Conservation (phyloP, 2,113 vertebrate genomes). For the Ceratotherium simum region DNA sequence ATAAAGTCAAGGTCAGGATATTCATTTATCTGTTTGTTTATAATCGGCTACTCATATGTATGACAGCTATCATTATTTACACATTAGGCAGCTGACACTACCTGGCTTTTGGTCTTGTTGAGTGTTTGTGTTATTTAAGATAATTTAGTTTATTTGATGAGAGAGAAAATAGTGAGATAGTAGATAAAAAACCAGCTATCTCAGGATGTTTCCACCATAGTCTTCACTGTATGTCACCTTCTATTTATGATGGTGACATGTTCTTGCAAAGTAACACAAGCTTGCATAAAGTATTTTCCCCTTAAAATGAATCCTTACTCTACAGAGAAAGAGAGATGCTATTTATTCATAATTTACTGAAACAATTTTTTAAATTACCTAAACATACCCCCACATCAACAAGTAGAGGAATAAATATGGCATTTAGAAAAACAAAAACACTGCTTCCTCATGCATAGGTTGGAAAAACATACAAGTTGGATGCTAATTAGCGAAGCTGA, state of each 20-base stretch:
- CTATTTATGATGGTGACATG: not conserved
- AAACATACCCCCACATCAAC: not conserved
- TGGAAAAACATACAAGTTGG: not conserved
- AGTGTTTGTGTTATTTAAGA: not conserved
- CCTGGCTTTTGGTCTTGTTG: not conserved
- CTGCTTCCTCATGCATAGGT: not conserved
- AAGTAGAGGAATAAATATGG: slow-evolving; percentile 30
- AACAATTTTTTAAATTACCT: slow-evolving; percentile 50
- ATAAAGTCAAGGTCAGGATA: not conserved
- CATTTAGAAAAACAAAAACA: slow-evolving; percentile 23
- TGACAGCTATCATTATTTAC: not conserved
- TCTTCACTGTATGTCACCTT: not conserved
- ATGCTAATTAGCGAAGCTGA: slow-evolving; percentile 24
- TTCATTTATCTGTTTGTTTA: not conserved
- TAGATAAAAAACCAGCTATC: not conserved
- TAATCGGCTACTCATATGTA: not conserved
- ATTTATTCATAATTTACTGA: slow-evolving; percentile 10
- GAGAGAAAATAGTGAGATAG: not conserved
- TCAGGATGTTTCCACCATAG: not conserved
- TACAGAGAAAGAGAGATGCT: not conserved
- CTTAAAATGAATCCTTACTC: not conserved
- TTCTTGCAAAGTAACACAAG: not conserved
- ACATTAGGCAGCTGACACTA: not conserved
- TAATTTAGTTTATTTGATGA: not conserved
- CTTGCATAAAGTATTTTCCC: not conserved